Evolutionary conservation across 2,113 vertebrate genomes (phyloP), one percentile per base, ranked within the genome.

Genomic region (Megaleporinus macrocephalus): DNA sequence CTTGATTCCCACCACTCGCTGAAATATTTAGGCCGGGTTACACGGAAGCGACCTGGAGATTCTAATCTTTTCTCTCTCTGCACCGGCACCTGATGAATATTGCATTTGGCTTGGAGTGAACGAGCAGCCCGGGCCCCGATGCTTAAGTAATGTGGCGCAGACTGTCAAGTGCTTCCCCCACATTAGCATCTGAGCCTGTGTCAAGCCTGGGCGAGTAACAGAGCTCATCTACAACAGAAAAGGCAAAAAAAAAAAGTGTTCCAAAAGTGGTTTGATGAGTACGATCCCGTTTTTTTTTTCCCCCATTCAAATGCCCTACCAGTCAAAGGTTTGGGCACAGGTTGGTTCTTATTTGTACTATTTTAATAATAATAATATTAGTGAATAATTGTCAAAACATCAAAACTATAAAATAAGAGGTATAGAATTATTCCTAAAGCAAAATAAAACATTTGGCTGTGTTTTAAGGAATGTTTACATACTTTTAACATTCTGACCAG

Each of bases 11-110:
- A 78, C 27, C 22, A 4, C 20, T n/a, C 24, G 0, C 53, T 79
- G 68, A 79, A 59, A 79, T 70, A 71, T 70, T 79, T 18, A 70
- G 33, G 33, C 66, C 33, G 11, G 41, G 66, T 12, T 70, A 44
- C 33, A 14, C 33, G 33, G 33, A 79, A 14, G n/a, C 57, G 78
- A 61, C 66, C 30, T 6, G 27, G 66, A 71, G 51, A 53, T 33
- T 68, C 62, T 24, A 66, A 78, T 53, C 76, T 57, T 20, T 69
- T 61, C 53, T 76, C 76, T 53, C 29, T 33, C 47, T 57, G 47
- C 27, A 24, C 30, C 69, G 33, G 49, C 66, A 71, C 78, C 66
- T 71, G 53, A 71, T 79, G 33, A 79, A 79, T 70, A 79, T 27
- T 68, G 63, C 47, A 69, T 79, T 57, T 55, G 29, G 29, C 61